Evolutionary conservation across 2,113 vertebrate species (phyloP).

Genomic region (Candoia aspera): DNA sequence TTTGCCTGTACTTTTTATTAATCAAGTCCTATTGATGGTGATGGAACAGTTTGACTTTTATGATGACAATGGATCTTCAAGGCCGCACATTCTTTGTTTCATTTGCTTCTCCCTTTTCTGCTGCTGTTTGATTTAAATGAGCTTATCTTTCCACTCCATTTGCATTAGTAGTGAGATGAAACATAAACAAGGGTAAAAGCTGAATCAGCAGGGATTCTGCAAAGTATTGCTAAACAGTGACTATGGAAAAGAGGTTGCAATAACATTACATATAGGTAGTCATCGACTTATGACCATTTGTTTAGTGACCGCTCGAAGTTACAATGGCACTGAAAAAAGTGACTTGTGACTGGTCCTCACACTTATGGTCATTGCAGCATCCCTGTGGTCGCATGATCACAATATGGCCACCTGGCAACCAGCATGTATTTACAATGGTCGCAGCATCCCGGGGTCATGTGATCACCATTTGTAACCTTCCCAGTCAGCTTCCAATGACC

Average conservation of each 20-base stretch:
- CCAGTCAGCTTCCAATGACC: too few relatives aligned
- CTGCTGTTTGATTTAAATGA: rapidly evolving
- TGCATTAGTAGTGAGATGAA: neutral
- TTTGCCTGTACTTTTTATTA: neutral
- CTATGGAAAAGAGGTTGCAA: constrained; percentile 26
- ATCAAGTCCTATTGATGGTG: neutral
- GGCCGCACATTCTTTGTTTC: neutral
- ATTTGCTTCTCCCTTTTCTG: rapidly evolving
- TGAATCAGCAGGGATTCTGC: constrained; percentile 7
- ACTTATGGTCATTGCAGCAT: too few relatives aligned
- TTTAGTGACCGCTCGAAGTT: too few relatives aligned
- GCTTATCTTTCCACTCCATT: neutral
- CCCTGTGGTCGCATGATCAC: too few relatives aligned
- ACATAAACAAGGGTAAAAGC: neutral
- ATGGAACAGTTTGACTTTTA: neutral
- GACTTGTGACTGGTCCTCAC: too few relatives aligned
- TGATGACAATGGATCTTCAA: neutral
- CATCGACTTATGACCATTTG: too few relatives aligned
- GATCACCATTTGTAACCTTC: too few relatives aligned
- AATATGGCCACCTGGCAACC: too few relatives aligned
- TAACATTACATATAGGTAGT: constrained; percentile 30
- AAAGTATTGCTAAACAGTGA: neutral
- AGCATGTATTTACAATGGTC: too few relatives aligned
- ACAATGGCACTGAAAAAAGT: neutral
- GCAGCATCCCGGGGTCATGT: too few relatives aligned